Conservation (phyloP, 2,113 vertebrate species). For the Mobula hypostoma region DNA sequence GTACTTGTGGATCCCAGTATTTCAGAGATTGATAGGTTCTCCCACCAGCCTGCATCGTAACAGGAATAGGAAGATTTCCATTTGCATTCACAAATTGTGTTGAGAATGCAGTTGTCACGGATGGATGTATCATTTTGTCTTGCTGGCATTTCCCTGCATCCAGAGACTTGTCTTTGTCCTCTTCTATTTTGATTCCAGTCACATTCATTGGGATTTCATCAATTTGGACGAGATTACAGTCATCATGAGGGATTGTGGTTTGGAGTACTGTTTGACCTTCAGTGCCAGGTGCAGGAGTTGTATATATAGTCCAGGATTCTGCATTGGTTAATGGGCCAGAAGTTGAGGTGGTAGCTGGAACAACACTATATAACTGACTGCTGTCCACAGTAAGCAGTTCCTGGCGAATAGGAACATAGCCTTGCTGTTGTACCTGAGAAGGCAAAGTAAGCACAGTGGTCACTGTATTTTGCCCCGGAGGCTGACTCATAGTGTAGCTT, state of each 20-base stretch:
- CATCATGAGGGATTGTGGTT: slow-evolving; percentile 42
- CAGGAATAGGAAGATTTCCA: slow-evolving; percentile 40
- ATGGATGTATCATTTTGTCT: slow-evolving; percentile 39
- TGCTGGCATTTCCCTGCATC: slow-evolving; percentile 39
- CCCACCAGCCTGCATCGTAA: slow-evolving; percentile 41
- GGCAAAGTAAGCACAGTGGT: slow-evolving; percentile 40
- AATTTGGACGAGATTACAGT: slow-evolving; percentile 41
- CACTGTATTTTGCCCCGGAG: slow-evolving; percentile 39
- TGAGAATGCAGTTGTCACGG: slow-evolving; percentile 41
- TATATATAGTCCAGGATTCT: slow-evolving; percentile 45
- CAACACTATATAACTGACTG: slow-evolving; percentile 45
- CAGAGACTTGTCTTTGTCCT: slow-evolving; percentile 40
- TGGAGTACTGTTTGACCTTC: slow-evolving; percentile 41
- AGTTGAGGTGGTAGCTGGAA: slow-evolving; percentile 39
- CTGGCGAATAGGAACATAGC: slow-evolving; percentile 43
- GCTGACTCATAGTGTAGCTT: slow-evolving; percentile 39
- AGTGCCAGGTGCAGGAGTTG: slow-evolving; percentile 41
- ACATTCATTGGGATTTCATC: slow-evolving; percentile 41
- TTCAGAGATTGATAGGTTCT: slow-evolving; percentile 41
- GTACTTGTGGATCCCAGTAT: slow-evolving; percentile 44
- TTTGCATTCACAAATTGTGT: slow-evolving; percentile 42
- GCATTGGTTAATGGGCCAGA: slow-evolving; percentile 41
- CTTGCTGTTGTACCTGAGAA: slow-evolving; percentile 42
- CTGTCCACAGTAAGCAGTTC: slow-evolving; percentile 47
- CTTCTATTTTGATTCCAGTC: slow-evolving; percentile 43